A percentile compares a stretch with the other conserved stretches of the same genome.
Conservation (phyloP, 2,797 vertebrate species). For the Sebastes hopkinsi region DNA sequence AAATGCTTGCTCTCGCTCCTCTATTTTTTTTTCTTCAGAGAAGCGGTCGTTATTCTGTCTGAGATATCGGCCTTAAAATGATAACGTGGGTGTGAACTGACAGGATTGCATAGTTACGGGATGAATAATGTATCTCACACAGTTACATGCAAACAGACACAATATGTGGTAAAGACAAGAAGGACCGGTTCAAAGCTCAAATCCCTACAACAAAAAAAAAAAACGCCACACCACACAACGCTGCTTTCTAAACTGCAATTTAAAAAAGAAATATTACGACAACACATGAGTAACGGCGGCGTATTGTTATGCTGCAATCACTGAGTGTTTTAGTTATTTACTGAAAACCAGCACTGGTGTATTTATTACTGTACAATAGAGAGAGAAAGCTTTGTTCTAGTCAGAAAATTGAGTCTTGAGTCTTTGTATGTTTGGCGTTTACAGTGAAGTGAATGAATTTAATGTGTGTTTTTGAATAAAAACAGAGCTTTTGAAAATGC, state of each 20-base stretch:
- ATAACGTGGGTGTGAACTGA: neutral
- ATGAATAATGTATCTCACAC: constrained; percentile 28
- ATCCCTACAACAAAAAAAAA: fast-evolving
- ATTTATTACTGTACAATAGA: neutral
- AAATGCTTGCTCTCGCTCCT: constrained; percentile 34
- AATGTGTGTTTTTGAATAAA: constrained; percentile 7
- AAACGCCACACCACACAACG: too few species aligned
- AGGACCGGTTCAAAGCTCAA: neutral
- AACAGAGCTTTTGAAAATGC: neutral
- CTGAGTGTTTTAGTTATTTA: neutral
- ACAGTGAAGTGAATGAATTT: neutral
- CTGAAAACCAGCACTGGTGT: neutral
- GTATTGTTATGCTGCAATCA: neutral
- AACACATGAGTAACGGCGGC: neutral
- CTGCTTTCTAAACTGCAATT: neutral
- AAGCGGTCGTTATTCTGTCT: constrained; percentile 41
- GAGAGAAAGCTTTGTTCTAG: neutral
- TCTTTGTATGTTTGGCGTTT: neutral
- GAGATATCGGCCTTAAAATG: constrained; percentile 14
- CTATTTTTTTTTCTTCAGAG: constrained; percentile 34
- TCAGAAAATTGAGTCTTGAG: neutral
- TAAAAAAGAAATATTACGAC: neutral
- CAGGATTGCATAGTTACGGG: neutral
- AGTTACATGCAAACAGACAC: neutral
- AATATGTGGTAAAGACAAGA: neutral